Percentiles rank a stretch among this genome's conserved stretches.
Conservation (phyloP, 1,140 invertebrate species). For the Hycleus phaleratus region DNA sequence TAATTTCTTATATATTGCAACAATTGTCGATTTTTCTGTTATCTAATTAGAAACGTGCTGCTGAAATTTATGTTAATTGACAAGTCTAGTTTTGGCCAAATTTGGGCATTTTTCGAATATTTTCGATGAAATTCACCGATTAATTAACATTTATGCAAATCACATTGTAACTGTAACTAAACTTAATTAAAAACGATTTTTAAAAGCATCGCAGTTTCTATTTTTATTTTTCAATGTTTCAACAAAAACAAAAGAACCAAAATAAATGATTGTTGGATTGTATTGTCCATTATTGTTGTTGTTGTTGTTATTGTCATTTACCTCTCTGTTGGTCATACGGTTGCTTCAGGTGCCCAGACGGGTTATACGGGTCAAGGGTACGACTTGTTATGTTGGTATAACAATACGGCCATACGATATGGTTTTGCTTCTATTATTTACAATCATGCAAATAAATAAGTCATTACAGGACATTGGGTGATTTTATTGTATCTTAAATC, state of each 20-base stretch:
- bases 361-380: slow-evolving; percentile 25
- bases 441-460: slow-evolving; percentile 12
- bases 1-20: no score
- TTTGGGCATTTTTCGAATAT: slow-evolving; percentile 2
- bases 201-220: slow-evolving; percentile 1
- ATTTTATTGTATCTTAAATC: no score
- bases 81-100: slow-evolving; percentile 6
- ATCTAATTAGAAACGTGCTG: no score
- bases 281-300: background rate
- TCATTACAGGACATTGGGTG: slow-evolving; percentile 1
- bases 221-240: background rate
- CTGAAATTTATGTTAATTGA: slow-evolving; percentile 5
- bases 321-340: slow-evolving; percentile 6
- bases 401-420: slow-evolving; percentile 22
- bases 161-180: background rate
- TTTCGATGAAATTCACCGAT: slow-evolving; percentile 6
- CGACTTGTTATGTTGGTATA: slow-evolving; percentile 21
- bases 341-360: slow-evolving; percentile 20
- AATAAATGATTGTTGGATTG: background rate
- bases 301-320: slow-evolving; percentile 4
- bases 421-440: background rate
- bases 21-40: no score
- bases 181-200: slow-evolving; percentile 2
- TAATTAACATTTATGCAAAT: slow-evolving; percentile 10
- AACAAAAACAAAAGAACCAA: no score